phyloP scores from a whole-genome alignment of 2,113 vertebrate genomes.

The Todiramphus saurophagus region DNA sequence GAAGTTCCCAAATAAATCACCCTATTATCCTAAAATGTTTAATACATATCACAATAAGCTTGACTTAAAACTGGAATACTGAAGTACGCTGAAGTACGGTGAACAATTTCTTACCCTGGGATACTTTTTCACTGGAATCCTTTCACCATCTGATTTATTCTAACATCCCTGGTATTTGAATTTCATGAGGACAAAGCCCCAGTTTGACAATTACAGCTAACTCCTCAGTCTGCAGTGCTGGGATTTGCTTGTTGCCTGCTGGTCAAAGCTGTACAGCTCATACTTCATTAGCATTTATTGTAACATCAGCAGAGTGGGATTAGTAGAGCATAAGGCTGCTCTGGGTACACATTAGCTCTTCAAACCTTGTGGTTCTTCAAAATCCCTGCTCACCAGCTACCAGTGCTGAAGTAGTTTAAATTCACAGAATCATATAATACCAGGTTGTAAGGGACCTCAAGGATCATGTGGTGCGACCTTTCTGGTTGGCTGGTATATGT shows the following conservation, averaged over 20 bases:
- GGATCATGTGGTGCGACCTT: background rate
- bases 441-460: background rate
- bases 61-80: background rate
- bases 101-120: background rate
- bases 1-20: background rate
- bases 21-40: background rate
- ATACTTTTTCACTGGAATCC: background rate
- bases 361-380: background rate
- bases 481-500: background rate
- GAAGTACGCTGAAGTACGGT: background rate
- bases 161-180: background rate
- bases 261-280: background rate
- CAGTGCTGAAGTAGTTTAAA: background rate
- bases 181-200: background rate
- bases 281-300: background rate
- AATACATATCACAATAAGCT: background rate
- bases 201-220: background rate
- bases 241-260: background rate
- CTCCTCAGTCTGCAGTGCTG: background rate
- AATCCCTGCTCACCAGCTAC: background rate
- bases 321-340: background rate
- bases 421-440: background rate
- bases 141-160: background rate
- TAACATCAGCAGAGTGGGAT: background rate
- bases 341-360: accelerated